phyloP scores from a whole-genome alignment of 2,888 invertebrate genomes.

The Limulus polyphemus region DNA sequence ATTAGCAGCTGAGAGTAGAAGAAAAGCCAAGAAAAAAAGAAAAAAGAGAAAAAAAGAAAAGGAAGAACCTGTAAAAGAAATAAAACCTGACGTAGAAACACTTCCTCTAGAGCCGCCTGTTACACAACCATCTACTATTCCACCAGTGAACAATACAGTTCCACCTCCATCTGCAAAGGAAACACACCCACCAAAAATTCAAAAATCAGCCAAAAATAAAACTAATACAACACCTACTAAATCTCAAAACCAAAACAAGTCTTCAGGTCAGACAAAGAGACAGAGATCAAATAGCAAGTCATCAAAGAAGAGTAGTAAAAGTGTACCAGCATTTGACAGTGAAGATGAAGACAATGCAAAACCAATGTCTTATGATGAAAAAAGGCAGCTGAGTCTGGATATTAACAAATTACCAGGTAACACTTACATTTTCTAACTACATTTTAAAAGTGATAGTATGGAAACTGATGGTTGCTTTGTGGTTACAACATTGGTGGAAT shows the following conservation, averaged over 20 bases:
- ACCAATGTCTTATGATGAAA: constrained; percentile 99
- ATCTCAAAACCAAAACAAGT: constrained; percentile 22
- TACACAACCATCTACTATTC: no score
- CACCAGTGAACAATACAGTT: no score
- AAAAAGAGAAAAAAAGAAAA: constrained; percentile 41
- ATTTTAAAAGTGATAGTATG: no score
- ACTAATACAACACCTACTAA: constrained; percentile 32
- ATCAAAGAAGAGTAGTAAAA: constrained; percentile 17
- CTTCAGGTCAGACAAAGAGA: constrained; percentile 24
- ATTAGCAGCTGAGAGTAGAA: constrained; percentile 33
- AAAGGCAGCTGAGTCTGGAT: constrained; percentile 92
- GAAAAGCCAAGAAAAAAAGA: constrained; percentile 45
- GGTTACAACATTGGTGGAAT: no score
- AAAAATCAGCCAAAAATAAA: constrained; percentile 37
- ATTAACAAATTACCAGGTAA: constrained; percentile 96
- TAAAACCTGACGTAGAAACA: no score
- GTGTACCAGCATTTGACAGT: constrained; percentile 50
- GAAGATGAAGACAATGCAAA: constrained; percentile 96
- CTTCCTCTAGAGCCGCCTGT: no score
- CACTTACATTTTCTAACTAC: no score
- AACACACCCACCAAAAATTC: constrained; percentile 20
- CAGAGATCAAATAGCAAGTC: constrained; percentile 27
- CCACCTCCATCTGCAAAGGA: no score
- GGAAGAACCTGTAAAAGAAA: no score
- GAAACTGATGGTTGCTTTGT: no score